phyloP scores from a whole-genome alignment of 2,888 invertebrate genomes.

The Portevinia maculata region DNA sequence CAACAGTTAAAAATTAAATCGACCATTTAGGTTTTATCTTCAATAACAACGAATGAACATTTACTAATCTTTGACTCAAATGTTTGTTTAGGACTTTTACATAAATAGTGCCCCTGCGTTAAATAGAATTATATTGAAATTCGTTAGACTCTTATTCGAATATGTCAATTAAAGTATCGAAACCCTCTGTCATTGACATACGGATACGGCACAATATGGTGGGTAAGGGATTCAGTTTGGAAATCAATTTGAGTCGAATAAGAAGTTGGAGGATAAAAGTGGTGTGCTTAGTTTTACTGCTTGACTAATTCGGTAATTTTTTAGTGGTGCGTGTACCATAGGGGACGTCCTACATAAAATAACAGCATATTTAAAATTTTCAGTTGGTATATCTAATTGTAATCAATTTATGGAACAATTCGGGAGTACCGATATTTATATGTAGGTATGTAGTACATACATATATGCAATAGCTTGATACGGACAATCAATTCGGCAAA shows the following conservation, averaged over 20 bases:
- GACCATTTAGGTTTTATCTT: constrained; percentile 50
- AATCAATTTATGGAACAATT: no score
- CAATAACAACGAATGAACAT: constrained; percentile 41
- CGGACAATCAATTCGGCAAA: no score
- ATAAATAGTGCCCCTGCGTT: background rate
- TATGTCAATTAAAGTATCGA: constrained; percentile 18
- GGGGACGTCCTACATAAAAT: constrained; percentile 19
- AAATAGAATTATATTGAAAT: background rate
- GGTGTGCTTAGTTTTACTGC: constrained; percentile 22
- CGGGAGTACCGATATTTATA: no score
- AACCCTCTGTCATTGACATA: constrained; percentile 9
- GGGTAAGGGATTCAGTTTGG: background rate
- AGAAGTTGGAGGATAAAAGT: constrained; percentile 42
- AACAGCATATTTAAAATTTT: background rate
- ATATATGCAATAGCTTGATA: no score
- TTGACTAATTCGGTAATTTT: constrained; percentile 35
- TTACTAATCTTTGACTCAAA: constrained; percentile 16
- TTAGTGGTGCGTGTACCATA: constrained; percentile 23
- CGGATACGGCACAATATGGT: constrained; percentile 14
- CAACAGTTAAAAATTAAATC: constrained; percentile 62
- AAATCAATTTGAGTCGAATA: constrained; percentile 23
- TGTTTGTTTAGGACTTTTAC: constrained; percentile 43
- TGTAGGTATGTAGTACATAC: no score
- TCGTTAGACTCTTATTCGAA: constrained; percentile 35
- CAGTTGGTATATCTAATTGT: no score